Percentiles rank a stretch among this genome's conserved stretches.
Evolutionary conservation across 2,888 invertebrate genomes (phyloP).

Genomic region (Siphonodentalium dalli): DNA sequence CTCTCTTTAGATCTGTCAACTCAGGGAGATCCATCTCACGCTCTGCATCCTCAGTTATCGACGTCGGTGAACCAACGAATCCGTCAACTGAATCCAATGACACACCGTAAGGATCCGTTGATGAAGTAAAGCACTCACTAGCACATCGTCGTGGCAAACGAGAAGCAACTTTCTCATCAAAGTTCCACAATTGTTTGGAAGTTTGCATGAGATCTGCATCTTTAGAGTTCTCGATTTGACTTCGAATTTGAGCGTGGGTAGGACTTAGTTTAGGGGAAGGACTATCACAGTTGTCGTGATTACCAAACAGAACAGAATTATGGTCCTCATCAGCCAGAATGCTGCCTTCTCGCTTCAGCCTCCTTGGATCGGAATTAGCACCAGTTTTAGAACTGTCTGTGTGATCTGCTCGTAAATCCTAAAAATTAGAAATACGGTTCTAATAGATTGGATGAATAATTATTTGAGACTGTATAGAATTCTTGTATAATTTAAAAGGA

Average conservation of each 20-base stretch:
- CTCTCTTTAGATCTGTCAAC: too few relatives aligned
- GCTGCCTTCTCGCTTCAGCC: too few relatives aligned
- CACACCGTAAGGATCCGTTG: conserved; percentile 40
- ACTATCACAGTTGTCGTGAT: conserved; percentile 19
- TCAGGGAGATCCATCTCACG: too few relatives aligned
- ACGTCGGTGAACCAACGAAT: conserved; percentile 37
- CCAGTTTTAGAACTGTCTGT: too few relatives aligned
- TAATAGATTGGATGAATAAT: too few relatives aligned
- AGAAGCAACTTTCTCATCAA: conserved; percentile 30
- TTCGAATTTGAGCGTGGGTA: background rate
- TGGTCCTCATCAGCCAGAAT: too few relatives aligned
- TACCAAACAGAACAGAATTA: background rate
- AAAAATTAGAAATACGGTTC: too few relatives aligned
- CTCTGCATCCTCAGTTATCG: conserved; percentile 37
- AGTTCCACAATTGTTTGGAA: conserved; percentile 8
- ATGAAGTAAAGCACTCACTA: conserved; percentile 51
- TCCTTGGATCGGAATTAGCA: too few relatives aligned
- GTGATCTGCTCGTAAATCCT: too few relatives aligned
- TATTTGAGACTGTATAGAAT: too few relatives aligned
- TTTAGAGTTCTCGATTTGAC: background rate
- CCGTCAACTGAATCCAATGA: conserved; percentile 39
- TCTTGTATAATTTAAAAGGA: too few relatives aligned
- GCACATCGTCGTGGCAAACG: conserved; percentile 42
- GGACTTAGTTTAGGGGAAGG: conserved; percentile 5
- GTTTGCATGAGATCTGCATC: background rate